phyloP scores from a whole-genome alignment of 2,888 invertebrate species.

The Amphipoea oculea region DNA sequence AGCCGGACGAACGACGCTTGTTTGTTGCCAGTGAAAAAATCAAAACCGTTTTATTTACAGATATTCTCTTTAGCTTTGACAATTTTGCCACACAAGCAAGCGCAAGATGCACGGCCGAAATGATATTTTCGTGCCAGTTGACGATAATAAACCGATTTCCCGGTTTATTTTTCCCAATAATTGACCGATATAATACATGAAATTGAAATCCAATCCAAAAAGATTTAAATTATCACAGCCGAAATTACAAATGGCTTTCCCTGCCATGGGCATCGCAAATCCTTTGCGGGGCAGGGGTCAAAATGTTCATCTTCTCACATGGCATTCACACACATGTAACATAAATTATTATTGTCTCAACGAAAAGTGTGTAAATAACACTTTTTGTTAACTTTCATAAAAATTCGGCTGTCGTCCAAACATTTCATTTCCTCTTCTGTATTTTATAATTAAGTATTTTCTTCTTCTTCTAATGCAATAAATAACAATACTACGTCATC shows the following conservation, averaged over 20 bases:
- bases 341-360: no score
- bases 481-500: no score
- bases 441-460: no score
- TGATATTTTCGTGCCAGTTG: neutral
- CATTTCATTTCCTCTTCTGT: no score
- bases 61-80: constrained; percentile 11
- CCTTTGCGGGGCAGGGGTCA: neutral
- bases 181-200: neutral
- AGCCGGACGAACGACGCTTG: constrained; percentile 59
- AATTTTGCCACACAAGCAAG: neutral
- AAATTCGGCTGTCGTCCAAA: no score
- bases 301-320: neutral
- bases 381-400: no score
- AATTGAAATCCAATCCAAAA: neutral
- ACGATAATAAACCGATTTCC: neutral
- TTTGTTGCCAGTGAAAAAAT: constrained; percentile 38
- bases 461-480: no score
- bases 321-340: no score
- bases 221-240: neutral
- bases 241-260: no score
- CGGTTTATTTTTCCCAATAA: neutral
- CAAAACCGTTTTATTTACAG: neutral
- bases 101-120: neutral
- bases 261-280: neutral
- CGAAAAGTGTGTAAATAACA: neutral